phyloP scores from a whole-genome alignment of 2,113 vertebrate species.

The Turnix velox region DNA sequence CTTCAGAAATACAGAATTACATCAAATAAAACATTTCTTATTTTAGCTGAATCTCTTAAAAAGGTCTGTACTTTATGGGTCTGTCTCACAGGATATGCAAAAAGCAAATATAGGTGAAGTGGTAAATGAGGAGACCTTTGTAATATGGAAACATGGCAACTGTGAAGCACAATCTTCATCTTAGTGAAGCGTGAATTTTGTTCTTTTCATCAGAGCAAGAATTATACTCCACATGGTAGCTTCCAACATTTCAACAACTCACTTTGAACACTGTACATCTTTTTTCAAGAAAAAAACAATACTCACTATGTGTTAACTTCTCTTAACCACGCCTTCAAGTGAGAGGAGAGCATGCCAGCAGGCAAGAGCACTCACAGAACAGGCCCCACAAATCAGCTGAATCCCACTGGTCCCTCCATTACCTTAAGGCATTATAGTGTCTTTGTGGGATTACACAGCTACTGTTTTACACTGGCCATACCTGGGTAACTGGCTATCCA shows the following conservation, averaged over 20 bases:
- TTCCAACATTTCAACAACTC: not conserved
- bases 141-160: not conserved
- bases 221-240: not conserved
- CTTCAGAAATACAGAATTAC: not conserved
- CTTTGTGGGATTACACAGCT: not conserved
- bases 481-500: not conserved
- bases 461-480: not conserved
- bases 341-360: too few relatives aligned
- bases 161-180: not conserved
- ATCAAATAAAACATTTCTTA: not conserved
- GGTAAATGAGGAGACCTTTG: not conserved
- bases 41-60: not conserved
- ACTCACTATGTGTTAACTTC: not conserved
- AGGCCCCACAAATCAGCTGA: not conserved
- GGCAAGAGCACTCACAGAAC: not conserved
- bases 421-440: not conserved
- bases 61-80: not conserved
- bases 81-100: not conserved
- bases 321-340: not conserved
- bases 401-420: accelerated
- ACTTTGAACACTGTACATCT: not conserved
- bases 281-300: not conserved
- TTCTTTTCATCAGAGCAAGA: not conserved
- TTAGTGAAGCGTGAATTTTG: not conserved
- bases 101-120: not conserved